Evolutionary conservation across 2,113 vertebrate species (phyloP), one percentile per base, ranked within the genome.

Genomic region (Poeciliopsis turrubarensis): DNA sequence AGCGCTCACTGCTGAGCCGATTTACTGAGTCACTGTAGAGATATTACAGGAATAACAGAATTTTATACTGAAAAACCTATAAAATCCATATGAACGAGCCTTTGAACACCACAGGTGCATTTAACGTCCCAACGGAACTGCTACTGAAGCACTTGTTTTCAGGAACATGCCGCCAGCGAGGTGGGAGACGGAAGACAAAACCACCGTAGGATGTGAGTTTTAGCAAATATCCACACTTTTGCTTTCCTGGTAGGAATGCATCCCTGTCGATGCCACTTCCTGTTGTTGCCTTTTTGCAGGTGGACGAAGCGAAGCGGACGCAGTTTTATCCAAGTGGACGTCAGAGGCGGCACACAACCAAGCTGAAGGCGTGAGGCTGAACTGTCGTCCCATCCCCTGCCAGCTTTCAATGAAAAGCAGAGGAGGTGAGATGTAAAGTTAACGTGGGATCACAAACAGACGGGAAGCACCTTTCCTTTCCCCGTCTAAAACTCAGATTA

Each of bases 131-230:
- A 74, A 0, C 11, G 68, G 83, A 27, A 27, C 41, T 27, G 7
- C 51, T 32, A 27, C 12, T n/a, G 67, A 34, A 54, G 69, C 60
- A 65, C 54, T 70, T 32, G 26, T 15, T 41, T 41, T 41, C 39
- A 41, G 14, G 3, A 41, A 41, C 15, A 15, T 41, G 39, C 62
- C 80, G 72, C 26, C 32, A 41, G 63, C 75, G 70, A 77, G 80
- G 77, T 75, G 81, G 77, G 81, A 87, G 81, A 75, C 77, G 70
- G 82, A 79, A 86, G 78, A 68, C 70, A 11, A 72, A 82, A 66
- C 76, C 78, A 41, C 14, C 14, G 39, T 1, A 41, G 39, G 39
- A 15, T 41, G 39, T 41, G 39, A 22, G 47, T 54, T 37, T 37
- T 54, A 54, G 47, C 6, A 54, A 19, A 19, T 54, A 54, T 19